Evolutionary conservation across 1,140 invertebrate genomes (phyloP).

Genomic region (Oryctes rhinoceros): DNA sequence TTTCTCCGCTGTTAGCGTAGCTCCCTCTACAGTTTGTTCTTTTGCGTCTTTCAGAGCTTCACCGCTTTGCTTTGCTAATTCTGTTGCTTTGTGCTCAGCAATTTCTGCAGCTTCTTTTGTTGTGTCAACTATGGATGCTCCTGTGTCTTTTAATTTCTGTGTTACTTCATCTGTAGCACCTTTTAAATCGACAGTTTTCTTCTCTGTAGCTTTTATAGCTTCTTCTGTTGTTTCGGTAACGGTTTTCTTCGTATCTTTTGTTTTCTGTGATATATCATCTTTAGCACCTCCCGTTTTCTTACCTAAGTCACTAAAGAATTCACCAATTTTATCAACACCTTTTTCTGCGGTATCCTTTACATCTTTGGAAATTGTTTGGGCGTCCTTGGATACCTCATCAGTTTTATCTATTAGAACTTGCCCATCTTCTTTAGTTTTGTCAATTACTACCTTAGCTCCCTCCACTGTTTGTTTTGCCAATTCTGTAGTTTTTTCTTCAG

Average conservation of each 20-base stretch:
- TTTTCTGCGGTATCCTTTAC: not conserved
- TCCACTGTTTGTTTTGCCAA: no score
- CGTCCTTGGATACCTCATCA: not conserved
- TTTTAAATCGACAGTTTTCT: not conserved
- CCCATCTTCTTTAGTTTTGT: constrained; percentile 13
- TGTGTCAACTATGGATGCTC: not conserved
- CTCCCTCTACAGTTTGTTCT: constrained; percentile 4
- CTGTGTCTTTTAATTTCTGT: no score
- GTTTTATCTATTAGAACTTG: not conserved
- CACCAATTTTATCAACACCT: constrained; percentile 23
- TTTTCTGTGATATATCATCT: not conserved
- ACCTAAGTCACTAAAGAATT: constrained; percentile 38
- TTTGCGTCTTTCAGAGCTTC: not conserved
- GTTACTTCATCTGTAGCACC: no score
- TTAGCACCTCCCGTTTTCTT: not conserved
- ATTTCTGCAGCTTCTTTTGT: constrained; percentile 12
- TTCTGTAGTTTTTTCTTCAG: not conserved
- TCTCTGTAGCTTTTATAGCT: constrained; percentile 22
- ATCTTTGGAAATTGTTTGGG: not conserved
- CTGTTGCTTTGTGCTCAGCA: not conserved
- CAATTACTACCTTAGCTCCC: not conserved
- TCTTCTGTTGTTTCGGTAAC: not conserved
- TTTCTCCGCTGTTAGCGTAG: not conserved
- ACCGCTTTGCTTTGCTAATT: not conserved
- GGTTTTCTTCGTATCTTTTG: not conserved